A percentile compares a stretch with the other conserved stretches of the same genome.
phyloP scores from a whole-genome alignment of 2,113 vertebrate genomes.

The Larimichthys polyactis region DNA sequence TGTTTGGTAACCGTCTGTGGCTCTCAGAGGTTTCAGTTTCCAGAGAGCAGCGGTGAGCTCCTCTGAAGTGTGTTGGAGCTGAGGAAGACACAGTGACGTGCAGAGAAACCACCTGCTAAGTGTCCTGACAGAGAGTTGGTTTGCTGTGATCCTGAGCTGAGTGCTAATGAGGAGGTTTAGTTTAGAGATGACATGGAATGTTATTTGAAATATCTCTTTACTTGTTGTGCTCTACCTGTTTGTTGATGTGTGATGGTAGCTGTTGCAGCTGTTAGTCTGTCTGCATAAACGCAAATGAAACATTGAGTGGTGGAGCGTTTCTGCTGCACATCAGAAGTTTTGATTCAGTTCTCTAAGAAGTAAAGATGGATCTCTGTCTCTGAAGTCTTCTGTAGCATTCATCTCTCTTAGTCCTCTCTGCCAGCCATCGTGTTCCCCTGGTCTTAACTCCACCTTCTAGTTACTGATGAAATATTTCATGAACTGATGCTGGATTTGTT shows the following conservation, averaged over 20 bases:
- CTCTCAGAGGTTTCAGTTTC: background rate
- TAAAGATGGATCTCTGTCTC: background rate
- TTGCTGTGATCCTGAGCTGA: slow-evolving; percentile 15
- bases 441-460: background rate
- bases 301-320: slow-evolving; percentile 2
- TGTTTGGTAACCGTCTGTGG: slow-evolving; percentile 10
- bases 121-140: slow-evolving; percentile 3
- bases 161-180: background rate
- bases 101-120: slow-evolving; percentile 8
- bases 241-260: background rate
- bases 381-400: background rate
- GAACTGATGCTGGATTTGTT: background rate
- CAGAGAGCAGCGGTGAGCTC: slow-evolving; percentile 6
- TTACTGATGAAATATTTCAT: background rate
- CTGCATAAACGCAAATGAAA: slow-evolving; percentile 29
- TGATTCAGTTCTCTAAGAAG: background rate
- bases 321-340: background rate
- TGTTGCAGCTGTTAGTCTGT: slow-evolving; percentile 25
- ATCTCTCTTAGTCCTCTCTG: background rate
- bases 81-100: background rate
- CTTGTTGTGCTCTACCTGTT: slow-evolving; percentile 5
- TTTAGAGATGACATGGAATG: background rate
- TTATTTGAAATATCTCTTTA: background rate
- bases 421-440: background rate
- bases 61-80: slow-evolving; percentile 11